Base-by-base conservation (phyloP, 2,797 vertebrate genomes). In the Phrynocephalus guinanensis region DNA sequence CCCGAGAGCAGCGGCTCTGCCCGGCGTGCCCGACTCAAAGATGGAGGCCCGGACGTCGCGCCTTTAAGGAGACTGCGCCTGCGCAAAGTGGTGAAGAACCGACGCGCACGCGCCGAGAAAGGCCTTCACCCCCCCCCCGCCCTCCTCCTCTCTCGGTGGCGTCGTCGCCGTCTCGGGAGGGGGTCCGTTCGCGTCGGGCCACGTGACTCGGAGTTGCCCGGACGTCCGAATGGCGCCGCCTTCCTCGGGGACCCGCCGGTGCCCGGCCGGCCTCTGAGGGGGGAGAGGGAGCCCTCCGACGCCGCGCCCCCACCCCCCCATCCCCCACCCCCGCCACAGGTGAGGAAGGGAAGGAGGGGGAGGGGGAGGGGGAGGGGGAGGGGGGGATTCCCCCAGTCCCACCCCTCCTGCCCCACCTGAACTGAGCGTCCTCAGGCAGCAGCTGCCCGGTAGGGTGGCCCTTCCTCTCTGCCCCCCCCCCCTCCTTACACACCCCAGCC, bases 211-310 rank as follows among this genome's bases (percentile, higher is more conserved):
- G 15, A 4, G 70, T 52, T 22, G 44, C 48, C 5, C n/a, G 78
- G 56, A 71, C 50, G 80, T n/a, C 72, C 30, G 80, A 38, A 80
- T 79, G 87, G 90, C 73, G 75, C 82, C 84, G 75, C 63, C 86
- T 77, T 20, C 76, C 38, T 44, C 38, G 38, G 38, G 38, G 68
- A 13, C 76, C 26, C 52, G 67, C 82, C 63, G 68, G 87, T 88
- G 87, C 56, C 10, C 8, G 60, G 56, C 13, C 75, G 13, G 5
- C 75, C 16, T 75, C 28, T 30, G 85, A 50, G 82, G 70, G 48
- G n/a, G 38, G 28, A 67, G 20, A 63, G 87, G 81, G 15, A 44
- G 56, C 28, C 63, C 63, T 18, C 67, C 67, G 24, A 1, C 24
- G 3, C 3, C 38, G 70, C 75, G 18, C 22, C 24, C 22, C 73